Percentiles rank a stretch among this genome's conserved stretches.
Evolutionary conservation across 2,888 invertebrate species (phyloP).

Genomic region (Amblyteles armatorius): DNA sequence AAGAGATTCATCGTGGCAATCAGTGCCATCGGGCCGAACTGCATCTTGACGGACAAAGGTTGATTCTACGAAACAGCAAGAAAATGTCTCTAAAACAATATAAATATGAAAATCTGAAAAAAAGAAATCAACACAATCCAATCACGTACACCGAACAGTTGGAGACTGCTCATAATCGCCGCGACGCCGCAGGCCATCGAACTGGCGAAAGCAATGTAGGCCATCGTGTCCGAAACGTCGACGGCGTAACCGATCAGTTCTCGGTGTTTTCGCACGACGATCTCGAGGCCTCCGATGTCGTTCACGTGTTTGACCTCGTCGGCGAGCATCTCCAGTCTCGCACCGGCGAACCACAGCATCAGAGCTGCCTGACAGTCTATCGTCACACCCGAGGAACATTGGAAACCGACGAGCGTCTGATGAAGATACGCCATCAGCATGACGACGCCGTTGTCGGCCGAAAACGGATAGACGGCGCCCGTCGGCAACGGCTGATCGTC

Average conservation of each 20-base stretch:
- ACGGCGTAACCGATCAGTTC: conserved; percentile 46
- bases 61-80: conserved; percentile 41
- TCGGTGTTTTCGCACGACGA: conserved; percentile 19
- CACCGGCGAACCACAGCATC: conserved; percentile 70
- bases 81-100: not conserved
- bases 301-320: conserved; percentile 26
- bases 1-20: conserved; percentile 57
- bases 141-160: conserved; percentile 68
- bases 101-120: too few species aligned
- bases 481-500: conserved; percentile 17
- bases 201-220: conserved; percentile 56
- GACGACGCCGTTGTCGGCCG: conserved; percentile 43
- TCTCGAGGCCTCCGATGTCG: not conserved
- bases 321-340: conserved; percentile 69
- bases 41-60: conserved; percentile 52
- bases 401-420: conserved; percentile 69
- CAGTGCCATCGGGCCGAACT: conserved; percentile 48
- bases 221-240: conserved; percentile 58
- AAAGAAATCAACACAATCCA: too few species aligned
- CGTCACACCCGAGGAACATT: conserved; percentile 67
- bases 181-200: conserved; percentile 43
- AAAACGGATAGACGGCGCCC: conserved; percentile 64
- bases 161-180: conserved; percentile 68
- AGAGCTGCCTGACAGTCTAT: conserved; percentile 69
- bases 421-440: conserved; percentile 67